phyloP scores from a whole-genome alignment of 2,113 vertebrate species.

The Gallinago paraguaiae region DNA sequence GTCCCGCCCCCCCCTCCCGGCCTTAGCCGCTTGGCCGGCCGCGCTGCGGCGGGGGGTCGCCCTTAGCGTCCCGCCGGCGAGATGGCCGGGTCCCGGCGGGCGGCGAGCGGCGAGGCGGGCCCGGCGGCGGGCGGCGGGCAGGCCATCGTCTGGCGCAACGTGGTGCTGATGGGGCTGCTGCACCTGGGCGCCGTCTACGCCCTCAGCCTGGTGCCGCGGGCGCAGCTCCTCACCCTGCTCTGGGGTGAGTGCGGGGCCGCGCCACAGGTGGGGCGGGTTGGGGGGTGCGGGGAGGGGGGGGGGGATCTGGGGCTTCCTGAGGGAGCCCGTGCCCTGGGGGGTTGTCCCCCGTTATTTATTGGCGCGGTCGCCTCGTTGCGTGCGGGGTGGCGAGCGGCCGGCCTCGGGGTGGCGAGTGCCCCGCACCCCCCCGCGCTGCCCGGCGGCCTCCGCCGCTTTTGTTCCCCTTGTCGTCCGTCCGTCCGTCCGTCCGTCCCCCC shows the following conservation, averaged over 20 bases:
- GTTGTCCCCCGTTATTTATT: too few species aligned
- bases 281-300: background rate
- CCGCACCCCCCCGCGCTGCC: background rate
- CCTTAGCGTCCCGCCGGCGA: background rate
- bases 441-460: background rate
- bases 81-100: background rate
- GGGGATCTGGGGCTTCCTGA: too few species aligned
- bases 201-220: conserved; percentile 73
- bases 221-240: conserved; percentile 76
- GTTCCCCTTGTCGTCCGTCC: background rate
- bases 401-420: too few species aligned
- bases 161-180: conserved; percentile 77
- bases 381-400: too few species aligned
- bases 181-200: conserved; percentile 77
- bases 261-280: background rate
- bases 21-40: background rate
- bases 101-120: background rate
- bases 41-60: background rate
- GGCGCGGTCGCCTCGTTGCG: too few species aligned
- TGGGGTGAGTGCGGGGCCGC: conserved; percentile 75
- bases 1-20: background rate
- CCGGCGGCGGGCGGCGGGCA: background rate
- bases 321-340: too few species aligned
- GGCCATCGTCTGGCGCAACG: conserved; percentile 78
- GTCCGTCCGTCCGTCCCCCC: background rate